Percentiles rank a stretch among this genome's conserved stretches.
These are phyloP conservation scores for Prosopocoilus inquinatus DNA, from an alignment of 2,888 invertebrate species.

Conservation along the genomic window DNA sequence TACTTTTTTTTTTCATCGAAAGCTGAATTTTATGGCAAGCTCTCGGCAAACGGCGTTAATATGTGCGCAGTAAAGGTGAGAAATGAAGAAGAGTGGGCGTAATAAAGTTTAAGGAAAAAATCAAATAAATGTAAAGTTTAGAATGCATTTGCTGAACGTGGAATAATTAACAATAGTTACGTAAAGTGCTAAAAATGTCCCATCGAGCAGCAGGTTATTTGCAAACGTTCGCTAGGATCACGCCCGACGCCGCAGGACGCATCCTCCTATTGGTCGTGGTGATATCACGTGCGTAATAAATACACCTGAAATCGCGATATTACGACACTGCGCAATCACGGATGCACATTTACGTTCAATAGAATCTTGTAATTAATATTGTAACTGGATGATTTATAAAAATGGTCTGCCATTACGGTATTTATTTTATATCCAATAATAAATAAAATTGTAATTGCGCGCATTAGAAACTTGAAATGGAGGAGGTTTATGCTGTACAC, in stretches of 20 bases:
- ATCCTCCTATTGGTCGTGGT: conserved; percentile 28
- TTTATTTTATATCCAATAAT: conserved; percentile 3
- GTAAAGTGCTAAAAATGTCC: conserved; percentile 24
- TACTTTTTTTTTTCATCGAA: too few species aligned
- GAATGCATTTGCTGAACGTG: conserved; percentile 7
- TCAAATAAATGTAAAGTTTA: conserved; percentile 2
- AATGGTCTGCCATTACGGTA: conserved; percentile 12
- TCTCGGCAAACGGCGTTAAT: too few species aligned
- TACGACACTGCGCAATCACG: conserved; percentile 22
- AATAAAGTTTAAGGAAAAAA: not conserved
- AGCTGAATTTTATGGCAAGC: too few species aligned
- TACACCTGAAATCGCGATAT: conserved; percentile 12
- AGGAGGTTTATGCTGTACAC: too few species aligned
- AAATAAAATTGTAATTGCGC: conserved; percentile 4
- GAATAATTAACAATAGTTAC: conserved; percentile 19
- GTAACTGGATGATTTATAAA: conserved; percentile 19
- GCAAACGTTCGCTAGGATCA: conserved; percentile 23
- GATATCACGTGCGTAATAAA: conserved; percentile 32
- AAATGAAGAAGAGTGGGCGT: too few species aligned
- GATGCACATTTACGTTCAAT: conserved; percentile 12
- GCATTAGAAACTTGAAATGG: too few species aligned
- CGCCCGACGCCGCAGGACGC: conserved; percentile 35
- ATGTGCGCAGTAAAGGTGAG: too few species aligned
- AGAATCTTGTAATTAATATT: conserved; percentile 19
- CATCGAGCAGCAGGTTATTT: conserved; percentile 13